Evolutionary conservation across 2,888 invertebrate species (phyloP), one percentile per base, ranked within the genome.

Genomic region (Amblyjoppa proteus): DNA sequence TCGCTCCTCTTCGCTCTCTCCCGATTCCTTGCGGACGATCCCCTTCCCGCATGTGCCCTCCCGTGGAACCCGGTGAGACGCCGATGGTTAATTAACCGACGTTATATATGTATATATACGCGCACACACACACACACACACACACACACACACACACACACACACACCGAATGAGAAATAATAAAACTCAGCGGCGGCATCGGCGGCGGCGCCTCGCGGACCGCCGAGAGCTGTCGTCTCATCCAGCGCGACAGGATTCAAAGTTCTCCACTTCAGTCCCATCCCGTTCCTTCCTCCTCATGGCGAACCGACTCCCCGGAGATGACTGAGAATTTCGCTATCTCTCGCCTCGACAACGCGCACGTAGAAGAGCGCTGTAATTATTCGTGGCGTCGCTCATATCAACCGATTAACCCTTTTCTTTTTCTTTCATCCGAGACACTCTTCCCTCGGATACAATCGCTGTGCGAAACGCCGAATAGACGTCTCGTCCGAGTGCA

Each of bases 21-120:
- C 71, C 41, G 31, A 28, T 66, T 28, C 56, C 6, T 69, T 45
- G 69, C 49, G 4, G 9, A 11, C 81, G 64, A 74, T 81, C n/a
- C 78, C 11, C 75, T 16, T 49, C 13, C 49, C 69, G 7, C 58
- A 28, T 74, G 45, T 78, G 51, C 25, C 20, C 78, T 73, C 80
- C 68, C 53, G 25, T 68, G 38, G 25, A 74, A 61, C 56, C 51
- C 64, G 68, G 31, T 25, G 80, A 73, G 66, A 77, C 69, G 64
- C 66, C 71, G 75, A 82, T 80, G 61, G 76, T 85, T 83, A 85
- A 85, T 85, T 85, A 85, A 85, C 68, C 83, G 61, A 71, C 68
- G 71, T 64, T 81, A 45, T 83, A 41, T 78, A 84, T 3, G 66
- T 58, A 28, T 31, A 53, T 9, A 28, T 11, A 31, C 45, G 69